Base-by-base conservation (phyloP, 2,113 vertebrate species). In the Hippoglossus stenolepis region DNA sequence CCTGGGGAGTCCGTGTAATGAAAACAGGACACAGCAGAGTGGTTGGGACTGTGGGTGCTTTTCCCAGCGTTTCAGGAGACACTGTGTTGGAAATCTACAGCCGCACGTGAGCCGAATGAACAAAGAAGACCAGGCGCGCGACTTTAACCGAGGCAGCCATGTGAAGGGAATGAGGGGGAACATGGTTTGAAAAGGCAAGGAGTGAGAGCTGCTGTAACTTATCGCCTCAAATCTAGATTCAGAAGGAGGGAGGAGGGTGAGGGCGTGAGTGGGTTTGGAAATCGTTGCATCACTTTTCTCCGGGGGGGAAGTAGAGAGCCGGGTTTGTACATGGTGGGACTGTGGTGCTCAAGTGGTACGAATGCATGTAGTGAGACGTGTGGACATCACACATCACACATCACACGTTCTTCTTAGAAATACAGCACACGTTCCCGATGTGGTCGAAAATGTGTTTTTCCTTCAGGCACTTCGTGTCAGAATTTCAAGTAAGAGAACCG, bases 21-120 rank as follows among this genome's bases (percentile, higher is more conserved):
- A 84, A 85, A 84, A 86, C 73, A 85, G 83, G 86, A 84, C 80
- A 86, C 68, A 86, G 86, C 77, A 85, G 76, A 81, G 65, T 57
- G 81, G 51, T 49, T 17, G 40, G 62, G 80, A 77, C 83, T 21
- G 56, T 31, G 77, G 77, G 61, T 77, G 73, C 77, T 80, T 77
- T 82, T 68, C 73, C 77, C 65, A 69, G 77, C 51, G 7, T 63
- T 80, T 77, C 67, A 68, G 74, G 69, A 77, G 71, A 59, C 66
- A 53, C 56, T 1, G 45, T 67, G 81, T 56, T 66, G 61, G 79
- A 68, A 79, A 68, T 80, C 73, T 74, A 63, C 70, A 47, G 53
- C 38, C 28, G 23, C 60, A 45, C 54, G 62, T 77, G 85, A 65
- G 28, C 49, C 0, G 75, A 80, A 85, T 81, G 75, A 78, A 40